Evolutionary conservation across 2,113 vertebrate species (phyloP).

Genomic region (Thamnaconus septentrionalis): DNA sequence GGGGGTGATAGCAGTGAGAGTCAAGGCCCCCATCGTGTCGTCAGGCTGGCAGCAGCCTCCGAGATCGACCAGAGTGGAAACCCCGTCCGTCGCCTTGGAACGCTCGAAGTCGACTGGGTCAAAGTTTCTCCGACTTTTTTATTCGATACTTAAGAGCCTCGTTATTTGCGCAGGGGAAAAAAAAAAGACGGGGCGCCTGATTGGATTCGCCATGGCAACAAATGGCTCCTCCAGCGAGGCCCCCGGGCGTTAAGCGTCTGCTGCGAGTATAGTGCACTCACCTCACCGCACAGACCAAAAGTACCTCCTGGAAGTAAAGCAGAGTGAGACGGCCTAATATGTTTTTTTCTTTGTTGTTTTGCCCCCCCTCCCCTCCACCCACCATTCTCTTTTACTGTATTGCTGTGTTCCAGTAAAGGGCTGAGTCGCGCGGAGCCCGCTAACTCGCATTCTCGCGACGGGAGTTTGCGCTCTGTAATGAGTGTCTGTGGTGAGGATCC

Average conservation of each 20-base stretch:
- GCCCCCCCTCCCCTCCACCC: no score
- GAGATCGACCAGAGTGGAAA: no score
- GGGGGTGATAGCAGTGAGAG: no score
- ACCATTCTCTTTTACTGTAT: constrained; percentile 66
- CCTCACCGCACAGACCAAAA: constrained; percentile 74
- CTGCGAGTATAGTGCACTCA: constrained; percentile 65
- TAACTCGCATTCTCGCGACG: constrained; percentile 56
- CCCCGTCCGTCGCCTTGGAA: constrained; percentile 5
- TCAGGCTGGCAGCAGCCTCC: no score
- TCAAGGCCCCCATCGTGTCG: no score
- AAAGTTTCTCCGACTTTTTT: constrained; percentile 1
- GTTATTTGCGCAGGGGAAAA: constrained; percentile 14
- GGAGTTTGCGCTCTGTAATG: constrained; percentile 65
- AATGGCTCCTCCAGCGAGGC: constrained; percentile 63
- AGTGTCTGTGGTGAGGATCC: constrained; percentile 76
- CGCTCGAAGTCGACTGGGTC: neutral
- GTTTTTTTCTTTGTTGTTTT: constrained; percentile 42
- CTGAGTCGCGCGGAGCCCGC: constrained; percentile 61
- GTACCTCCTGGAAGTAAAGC: constrained; percentile 73
- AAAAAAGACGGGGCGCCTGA: constrained; percentile 41
- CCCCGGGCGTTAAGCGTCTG: constrained; percentile 4
- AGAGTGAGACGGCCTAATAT: constrained; percentile 63
- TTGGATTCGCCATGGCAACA: constrained; percentile 71
- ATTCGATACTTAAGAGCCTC: constrained; percentile 4
- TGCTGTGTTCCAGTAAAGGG: constrained; percentile 79